Evolutionary conservation across 2,888 invertebrate species (phyloP).

Genomic region (Cybosia mesomella): DNA sequence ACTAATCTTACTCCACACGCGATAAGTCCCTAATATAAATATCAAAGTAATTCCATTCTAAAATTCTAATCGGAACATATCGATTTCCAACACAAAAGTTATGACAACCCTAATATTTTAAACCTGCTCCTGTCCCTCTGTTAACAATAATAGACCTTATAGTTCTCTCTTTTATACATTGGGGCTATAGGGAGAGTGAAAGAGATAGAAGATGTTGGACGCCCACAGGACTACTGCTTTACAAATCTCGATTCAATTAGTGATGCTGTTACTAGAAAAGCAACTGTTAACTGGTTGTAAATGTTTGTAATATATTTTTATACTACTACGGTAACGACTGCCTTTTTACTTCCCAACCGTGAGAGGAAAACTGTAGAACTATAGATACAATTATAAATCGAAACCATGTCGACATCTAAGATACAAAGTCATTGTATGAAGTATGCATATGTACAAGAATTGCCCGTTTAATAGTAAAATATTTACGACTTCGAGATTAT

Average conservation of each 20-base stretch:
- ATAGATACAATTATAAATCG: too few relatives aligned
- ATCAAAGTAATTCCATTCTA: conserved; percentile 6
- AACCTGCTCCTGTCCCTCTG: conserved; percentile 57
- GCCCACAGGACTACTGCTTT: conserved; percentile 70
- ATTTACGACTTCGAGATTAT: background rate
- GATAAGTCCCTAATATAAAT: conserved; percentile 11
- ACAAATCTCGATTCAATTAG: conserved; percentile 78
- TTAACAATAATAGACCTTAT: conserved; percentile 54
- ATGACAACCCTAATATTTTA: conserved; percentile 45
- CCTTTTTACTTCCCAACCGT: too few relatives aligned
- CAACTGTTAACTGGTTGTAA: conserved; percentile 42
- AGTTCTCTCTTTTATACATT: conserved; percentile 51
- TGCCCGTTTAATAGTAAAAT: background rate
- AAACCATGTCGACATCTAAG: too few relatives aligned
- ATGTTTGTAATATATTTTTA: conserved; percentile 2
- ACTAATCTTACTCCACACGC: background rate
- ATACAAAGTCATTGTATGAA: too few relatives aligned
- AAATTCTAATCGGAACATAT: conserved; percentile 9
- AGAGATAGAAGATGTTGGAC: conserved; percentile 61
- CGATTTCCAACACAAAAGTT: conserved; percentile 25
- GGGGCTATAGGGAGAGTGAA: conserved; percentile 46
- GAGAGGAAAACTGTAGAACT: too few relatives aligned
- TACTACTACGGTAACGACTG: background rate
- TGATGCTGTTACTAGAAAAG: conserved; percentile 54
- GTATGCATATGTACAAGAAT: too few relatives aligned